These are phyloP conservation scores for Cerceris rybyensis DNA, from an alignment of 2,888 invertebrate genomes.

Conservation along the genomic window DNA sequence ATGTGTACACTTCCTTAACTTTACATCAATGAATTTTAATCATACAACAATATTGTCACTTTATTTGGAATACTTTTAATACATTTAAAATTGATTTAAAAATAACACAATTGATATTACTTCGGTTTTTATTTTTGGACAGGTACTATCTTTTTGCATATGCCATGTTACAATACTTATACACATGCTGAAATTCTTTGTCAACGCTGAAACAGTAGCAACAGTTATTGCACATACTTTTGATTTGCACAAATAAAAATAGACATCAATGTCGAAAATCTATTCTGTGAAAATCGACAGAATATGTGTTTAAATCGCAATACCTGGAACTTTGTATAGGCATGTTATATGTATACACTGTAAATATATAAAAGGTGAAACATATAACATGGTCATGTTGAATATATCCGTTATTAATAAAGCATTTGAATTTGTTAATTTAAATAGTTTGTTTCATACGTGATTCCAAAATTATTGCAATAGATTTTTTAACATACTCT, in stretches of 20 bases:
- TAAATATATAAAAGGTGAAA: too few relatives aligned
- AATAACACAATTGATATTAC: conserved; percentile 48
- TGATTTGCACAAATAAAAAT: conserved; percentile 12
- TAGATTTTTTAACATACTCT: not conserved
- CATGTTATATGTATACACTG: too few relatives aligned
- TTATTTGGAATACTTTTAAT: conserved; percentile 36
- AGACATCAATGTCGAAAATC: not conserved
- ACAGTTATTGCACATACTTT: conserved; percentile 12
- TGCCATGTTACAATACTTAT: conserved; percentile 30
- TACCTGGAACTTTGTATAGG: not conserved
- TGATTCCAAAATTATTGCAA: too few relatives aligned
- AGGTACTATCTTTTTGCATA: conserved; percentile 51
- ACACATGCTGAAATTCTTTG: conserved; percentile 21
- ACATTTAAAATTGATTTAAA: conserved; percentile 47
- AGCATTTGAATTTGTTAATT: too few relatives aligned
- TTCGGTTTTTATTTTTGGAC: conserved; percentile 34
- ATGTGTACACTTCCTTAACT: too few relatives aligned
- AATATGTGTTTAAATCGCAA: conserved; percentile 18
- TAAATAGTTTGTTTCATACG: too few relatives aligned
- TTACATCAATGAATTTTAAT: too few relatives aligned
- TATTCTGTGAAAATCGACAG: conserved; percentile 6
- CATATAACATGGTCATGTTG: too few relatives aligned
- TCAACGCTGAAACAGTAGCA: conserved; percentile 4
- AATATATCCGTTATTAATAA: too few relatives aligned
- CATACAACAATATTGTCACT: conserved; percentile 7